Evolutionary conservation across 2,797 vertebrate species (phyloP), one percentile per base, ranked within the genome.

Genomic region (Poecilia gillii): DNA sequence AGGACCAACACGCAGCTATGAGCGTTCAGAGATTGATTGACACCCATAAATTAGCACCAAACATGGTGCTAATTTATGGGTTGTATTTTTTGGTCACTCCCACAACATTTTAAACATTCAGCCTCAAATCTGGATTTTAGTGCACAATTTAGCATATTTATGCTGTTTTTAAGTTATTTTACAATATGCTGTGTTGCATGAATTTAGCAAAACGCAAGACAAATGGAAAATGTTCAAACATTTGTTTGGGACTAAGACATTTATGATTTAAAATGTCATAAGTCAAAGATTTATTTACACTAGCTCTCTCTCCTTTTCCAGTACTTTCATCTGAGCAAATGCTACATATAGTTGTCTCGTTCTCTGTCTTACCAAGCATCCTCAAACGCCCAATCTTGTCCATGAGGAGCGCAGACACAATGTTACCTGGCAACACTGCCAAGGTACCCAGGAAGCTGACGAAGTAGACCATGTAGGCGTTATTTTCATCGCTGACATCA

Each of bases 391-490:
- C 98, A 0, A 99, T 98, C 95, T 99, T 99, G 94, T 99, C 98
- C 98, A 99, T 99, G 83, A 99, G 97, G 90, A 99, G 94, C 0
- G 98, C 98, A 0, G 98, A 99, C 84, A 99, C 98, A 0, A 99
- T 99, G 92, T 99, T 99, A 9, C 98, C 98, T 0, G 98, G 98
- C 73, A 99, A 95, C 80, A 99, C 98, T 0, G 98, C 98, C 93
- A 99, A 90, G 3, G 98, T 98, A 80, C 98, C 98, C 87, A 99
- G 84, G 94, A 99, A 99, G 86, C 98, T 99, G 94, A 99, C 98
- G 0, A 99, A 99, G 93, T 99, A 99, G 82, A 99, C 96, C 98
- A 99, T 99, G 96, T 99, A 99, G 93, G 98, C 98, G 0, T 97
- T 98, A 94, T 99, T 99, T 3, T 99, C 98, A 0, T 99, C 98